phyloP scores from a whole-genome alignment of 2,888 invertebrate species.

The Machimus rusticus region DNA sequence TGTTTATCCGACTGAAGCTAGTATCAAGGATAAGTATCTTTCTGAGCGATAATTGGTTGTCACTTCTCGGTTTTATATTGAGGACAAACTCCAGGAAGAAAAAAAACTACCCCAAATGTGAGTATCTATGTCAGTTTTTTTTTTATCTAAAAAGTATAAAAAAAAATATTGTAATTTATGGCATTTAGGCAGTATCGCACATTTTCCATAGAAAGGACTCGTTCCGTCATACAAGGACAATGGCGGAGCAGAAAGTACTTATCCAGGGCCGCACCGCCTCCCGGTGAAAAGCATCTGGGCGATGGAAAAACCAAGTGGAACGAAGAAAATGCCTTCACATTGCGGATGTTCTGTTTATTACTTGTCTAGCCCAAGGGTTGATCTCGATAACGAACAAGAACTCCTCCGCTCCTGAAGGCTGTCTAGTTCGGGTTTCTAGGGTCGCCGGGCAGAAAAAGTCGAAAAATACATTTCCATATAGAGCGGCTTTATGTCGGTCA shows the following conservation, averaged over 20 bases:
- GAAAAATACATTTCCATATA: constrained; percentile 17
- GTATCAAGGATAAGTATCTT: background rate
- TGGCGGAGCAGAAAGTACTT: background rate
- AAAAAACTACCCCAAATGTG: background rate
- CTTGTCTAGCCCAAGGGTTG: constrained; percentile 23
- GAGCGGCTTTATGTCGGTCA: constrained; percentile 16
- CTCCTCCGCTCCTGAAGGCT: background rate
- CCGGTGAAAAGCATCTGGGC: background rate
- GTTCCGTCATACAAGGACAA: background rate
- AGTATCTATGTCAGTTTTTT: background rate
- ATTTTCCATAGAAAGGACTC: background rate
- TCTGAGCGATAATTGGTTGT: background rate
- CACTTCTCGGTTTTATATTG: background rate
- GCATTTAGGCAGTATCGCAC: background rate
- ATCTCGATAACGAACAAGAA: constrained; percentile 28
- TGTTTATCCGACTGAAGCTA: no score
- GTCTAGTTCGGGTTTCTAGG: background rate
- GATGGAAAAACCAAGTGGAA: background rate
- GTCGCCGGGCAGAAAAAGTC: background rate
- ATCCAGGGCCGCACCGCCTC: background rate
- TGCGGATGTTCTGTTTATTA: constrained; percentile 21
- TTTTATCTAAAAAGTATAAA: background rate
- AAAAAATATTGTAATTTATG: constrained; percentile 1
- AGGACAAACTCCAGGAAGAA: background rate
- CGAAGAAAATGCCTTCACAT: background rate